Evolutionary conservation across 2,797 vertebrate species (phyloP).

Genomic region (Jordanella pulchra): DNA sequence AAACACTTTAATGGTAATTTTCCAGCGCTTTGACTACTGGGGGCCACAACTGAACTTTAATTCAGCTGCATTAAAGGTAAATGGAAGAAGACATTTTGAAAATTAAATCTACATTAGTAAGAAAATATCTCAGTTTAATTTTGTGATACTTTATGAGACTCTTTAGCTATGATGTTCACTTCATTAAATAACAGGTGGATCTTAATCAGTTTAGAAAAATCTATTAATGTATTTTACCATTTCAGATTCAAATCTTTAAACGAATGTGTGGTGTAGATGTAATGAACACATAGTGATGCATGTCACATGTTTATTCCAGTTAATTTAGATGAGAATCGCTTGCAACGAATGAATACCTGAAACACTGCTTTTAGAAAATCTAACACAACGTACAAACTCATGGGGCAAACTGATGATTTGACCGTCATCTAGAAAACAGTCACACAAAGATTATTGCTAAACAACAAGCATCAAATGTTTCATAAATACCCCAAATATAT

Average conservation of each 20-base stretch:
- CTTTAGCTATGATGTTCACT: background rate
- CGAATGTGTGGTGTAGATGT: background rate
- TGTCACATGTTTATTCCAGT: background rate
- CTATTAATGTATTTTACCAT: background rate
- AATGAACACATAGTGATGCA: background rate
- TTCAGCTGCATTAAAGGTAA: background rate
- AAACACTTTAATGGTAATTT: slow-evolving; percentile 2
- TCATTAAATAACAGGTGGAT: background rate
- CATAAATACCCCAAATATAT: background rate
- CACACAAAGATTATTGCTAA: background rate
- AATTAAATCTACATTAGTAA: background rate
- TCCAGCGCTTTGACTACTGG: background rate
- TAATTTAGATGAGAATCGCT: background rate
- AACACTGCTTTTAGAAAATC: background rate
- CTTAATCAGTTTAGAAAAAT: background rate
- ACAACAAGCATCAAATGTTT: background rate
- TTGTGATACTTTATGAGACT: background rate
- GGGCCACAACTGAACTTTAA: background rate
- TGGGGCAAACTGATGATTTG: background rate
- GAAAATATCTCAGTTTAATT: background rate
- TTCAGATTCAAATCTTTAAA: background rate
- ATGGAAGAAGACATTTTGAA: background rate
- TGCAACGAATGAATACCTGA: background rate
- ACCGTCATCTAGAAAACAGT: background rate
- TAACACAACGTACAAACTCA: background rate